Base-by-base conservation (phyloP, 2,888 invertebrate species). In the Achlya flavicornis region DNA sequence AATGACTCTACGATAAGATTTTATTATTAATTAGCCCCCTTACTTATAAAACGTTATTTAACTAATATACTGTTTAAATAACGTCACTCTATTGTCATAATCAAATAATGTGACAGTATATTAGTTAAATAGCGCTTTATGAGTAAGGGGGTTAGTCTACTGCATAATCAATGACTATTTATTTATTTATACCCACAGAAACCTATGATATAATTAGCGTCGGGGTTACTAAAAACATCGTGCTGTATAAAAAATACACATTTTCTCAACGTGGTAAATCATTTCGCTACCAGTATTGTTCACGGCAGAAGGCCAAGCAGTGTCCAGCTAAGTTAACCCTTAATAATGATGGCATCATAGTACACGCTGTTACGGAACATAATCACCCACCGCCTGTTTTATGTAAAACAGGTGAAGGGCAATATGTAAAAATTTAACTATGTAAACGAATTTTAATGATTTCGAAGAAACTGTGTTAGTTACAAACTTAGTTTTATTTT, bases 351-450 rank as follows among this genome's bases (percentile, higher is more conserved):
- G 72, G 70, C 7, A 63, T 58, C 10, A 66, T 80, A 1, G 65
- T 66, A 14, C 61, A 33, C 4, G 65, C 66, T 0, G n/a, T 69
- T 0, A 71, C 66, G 0, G 62, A 73, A 0, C 86, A 88, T 63
- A 85, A 79, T 61, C 85, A 86, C 61, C 62, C 58, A 26, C 73
- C 76, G 11, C 80, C 58, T 11, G n/a, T 33, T 6, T 43, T 43
- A 14, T 43, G 5, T 43, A 43, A 43, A 43, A 43, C 43, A 3
- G 14, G 43, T 14, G 43, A 43, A 14, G 14, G 43, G 14, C 3
- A 43, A 14, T 43, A 43, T 14, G 12, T 8, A 19, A 14, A 1
- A 4, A 6, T 26, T 4, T 43, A 43, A 14, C 14, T 8, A 38
- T 10, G 10, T 38, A 38, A 38, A 35, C 35, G 1, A 35, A 35